Evolutionary conservation across 2,797 vertebrate species (phyloP), one percentile per base, ranked within the genome.

Genomic region (Gambelia wislizenii): DNA sequence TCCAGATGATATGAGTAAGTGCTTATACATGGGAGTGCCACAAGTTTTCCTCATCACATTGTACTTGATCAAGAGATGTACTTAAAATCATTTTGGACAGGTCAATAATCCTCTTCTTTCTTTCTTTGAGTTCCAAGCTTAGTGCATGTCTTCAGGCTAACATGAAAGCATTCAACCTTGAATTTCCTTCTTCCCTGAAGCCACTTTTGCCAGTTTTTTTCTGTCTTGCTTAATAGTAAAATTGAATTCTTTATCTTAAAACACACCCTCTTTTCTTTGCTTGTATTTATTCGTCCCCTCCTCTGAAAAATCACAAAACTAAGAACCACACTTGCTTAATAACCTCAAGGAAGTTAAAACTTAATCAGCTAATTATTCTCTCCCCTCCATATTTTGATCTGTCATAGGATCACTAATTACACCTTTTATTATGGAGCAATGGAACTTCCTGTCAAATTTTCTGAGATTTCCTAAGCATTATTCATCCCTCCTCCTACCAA

Each of bases 141-240:
- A 14, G 13, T 61, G 54, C 27, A 33, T 42, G 39, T 14, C 27
- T 69, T 12, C 12, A 69, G 42, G 27, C 30, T 47, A 49, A n/a
- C 14, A 6, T 81, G 39, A 61, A 61, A 61, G 56, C 56, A n/a
- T 69, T 20, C 8, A 49, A 16, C 61, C 39, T 20, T 22, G 42
- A 30, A 49, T 22, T 69, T 69, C 33, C 61, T 30, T 67, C 36
- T 72, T 56, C 77, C 77, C 25, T 33, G 8, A 80, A 80, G 52
- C 56, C 52, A 83, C 39, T 69, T 69, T 83, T 69, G 82, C 44
- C 80, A 83, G 47, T 61, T 49, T 52, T n/a, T n/a, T n/a, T n/a
- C n/a, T n/a, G n/a, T 13, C 14, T 61, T 6, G 22, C 82, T 69
- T 83, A 30, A 44, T 30, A 49, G 25, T n/a, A n/a, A 9, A 83